Conservation (phyloP, 2,113 vertebrate species). For the Campylorhamphus procurvoides region DNA sequence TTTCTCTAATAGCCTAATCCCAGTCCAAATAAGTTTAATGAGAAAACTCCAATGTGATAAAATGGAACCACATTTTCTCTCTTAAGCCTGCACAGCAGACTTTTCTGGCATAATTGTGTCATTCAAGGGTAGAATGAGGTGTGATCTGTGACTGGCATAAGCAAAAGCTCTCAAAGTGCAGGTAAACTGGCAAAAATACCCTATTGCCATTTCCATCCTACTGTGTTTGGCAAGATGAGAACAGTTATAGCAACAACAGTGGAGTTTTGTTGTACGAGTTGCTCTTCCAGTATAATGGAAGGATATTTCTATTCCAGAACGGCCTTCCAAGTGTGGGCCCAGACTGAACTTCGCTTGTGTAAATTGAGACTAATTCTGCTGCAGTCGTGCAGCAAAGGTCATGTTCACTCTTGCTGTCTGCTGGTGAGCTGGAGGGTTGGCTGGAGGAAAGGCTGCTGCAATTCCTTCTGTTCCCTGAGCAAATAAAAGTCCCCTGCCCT, state of each 20-base stretch:
- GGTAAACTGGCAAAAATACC: neutral
- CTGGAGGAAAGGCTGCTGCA: neutral
- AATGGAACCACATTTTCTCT: conserved; percentile 66
- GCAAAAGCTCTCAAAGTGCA: neutral
- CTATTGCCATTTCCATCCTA: neutral
- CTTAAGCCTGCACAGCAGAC: conserved; percentile 57
- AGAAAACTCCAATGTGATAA: conserved; percentile 70
- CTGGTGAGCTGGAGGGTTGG: rapidly evolving
- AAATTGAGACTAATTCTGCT: neutral
- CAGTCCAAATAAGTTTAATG: conserved; percentile 70
- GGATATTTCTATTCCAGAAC: neutral
- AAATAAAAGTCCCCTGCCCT: neutral
- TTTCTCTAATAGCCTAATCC: conserved; percentile 72
- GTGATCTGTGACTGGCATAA: conserved; percentile 15
- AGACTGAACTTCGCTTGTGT: neutral
- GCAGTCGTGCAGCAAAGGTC: neutral
- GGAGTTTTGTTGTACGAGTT: neutral
- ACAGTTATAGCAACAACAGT: neutral
- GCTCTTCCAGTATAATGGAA: neutral
- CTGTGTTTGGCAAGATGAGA: neutral
- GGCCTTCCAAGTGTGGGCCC: neutral
- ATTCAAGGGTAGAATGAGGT: conserved; percentile 62
- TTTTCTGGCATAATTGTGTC: conserved; percentile 70
- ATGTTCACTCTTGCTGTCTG: rapidly evolving
- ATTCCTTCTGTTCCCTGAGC: neutral